These are phyloP conservation scores for Lamproptera curius DNA, from an alignment of 2,888 invertebrate genomes.

Conservation along the genomic window DNA sequence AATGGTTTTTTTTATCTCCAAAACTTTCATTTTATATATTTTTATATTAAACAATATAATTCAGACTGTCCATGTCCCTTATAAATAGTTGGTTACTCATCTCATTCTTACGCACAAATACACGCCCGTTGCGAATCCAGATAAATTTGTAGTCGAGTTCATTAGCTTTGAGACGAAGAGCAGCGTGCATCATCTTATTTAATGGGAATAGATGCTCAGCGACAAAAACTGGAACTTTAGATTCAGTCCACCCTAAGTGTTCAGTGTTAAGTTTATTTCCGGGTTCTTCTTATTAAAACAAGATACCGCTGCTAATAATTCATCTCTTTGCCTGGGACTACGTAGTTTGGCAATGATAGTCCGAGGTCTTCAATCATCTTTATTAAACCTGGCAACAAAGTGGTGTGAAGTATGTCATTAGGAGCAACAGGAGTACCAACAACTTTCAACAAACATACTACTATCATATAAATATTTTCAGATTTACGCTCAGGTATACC, in stretches of 20 bases:
- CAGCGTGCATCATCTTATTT: not conserved
- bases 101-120: not conserved
- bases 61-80: not conserved
- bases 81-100: not conserved
- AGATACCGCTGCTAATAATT: not conserved
- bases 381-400: not conserved
- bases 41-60: not conserved
- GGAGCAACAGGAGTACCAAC: slow-evolving; percentile 9
- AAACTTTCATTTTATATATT: too few relatives aligned
- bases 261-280: slow-evolving; percentile 3
- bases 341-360: not conserved
- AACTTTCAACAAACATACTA: slow-evolving; percentile 15
- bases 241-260: not conserved
- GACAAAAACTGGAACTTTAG: not conserved
- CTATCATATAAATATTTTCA: slow-evolving; percentile 12
- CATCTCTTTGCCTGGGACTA: not conserved
- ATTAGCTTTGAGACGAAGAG: not conserved
- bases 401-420: not conserved
- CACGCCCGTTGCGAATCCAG: not conserved
- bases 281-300: not conserved
- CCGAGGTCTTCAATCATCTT: not conserved
- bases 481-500: slow-evolving; percentile 24
- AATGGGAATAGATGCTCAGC: not conserved
- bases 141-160: not conserved
- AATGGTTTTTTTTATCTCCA: too few relatives aligned